Evolutionary conservation across 2,113 vertebrate genomes (phyloP).

Genomic region (Urocynchramus pylzowi): DNA sequence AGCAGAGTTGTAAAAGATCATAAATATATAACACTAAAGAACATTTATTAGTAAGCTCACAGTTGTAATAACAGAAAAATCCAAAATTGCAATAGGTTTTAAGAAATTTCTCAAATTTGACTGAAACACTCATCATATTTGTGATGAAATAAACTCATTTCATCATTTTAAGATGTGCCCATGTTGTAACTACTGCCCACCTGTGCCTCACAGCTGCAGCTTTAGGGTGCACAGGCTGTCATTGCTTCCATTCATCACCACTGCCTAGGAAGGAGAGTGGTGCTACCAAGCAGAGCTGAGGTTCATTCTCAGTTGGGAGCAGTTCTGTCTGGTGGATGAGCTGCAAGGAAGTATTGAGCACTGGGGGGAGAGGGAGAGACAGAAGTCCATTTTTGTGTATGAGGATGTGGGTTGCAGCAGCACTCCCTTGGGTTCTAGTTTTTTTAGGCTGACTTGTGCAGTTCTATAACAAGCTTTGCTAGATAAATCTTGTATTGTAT

Average conservation of each 20-base stretch:
- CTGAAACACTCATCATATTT: background rate
- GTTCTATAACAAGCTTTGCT: background rate
- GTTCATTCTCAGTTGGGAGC: background rate
- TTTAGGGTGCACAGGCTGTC: background rate
- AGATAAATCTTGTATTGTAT: background rate
- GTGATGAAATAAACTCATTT: background rate
- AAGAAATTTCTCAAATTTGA: background rate
- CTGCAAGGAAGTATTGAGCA: background rate
- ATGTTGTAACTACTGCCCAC: background rate
- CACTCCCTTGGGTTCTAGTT: background rate
- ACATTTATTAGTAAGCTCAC: background rate
- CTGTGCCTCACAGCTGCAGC: background rate
- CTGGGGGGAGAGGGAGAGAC: fast-evolving
- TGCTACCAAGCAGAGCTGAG: background rate
- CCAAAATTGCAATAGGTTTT: background rate
- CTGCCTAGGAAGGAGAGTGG: background rate
- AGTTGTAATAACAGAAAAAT: background rate
- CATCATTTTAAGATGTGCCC: background rate
- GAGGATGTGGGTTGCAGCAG: background rate
- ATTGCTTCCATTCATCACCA: background rate
- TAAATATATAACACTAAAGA: background rate
- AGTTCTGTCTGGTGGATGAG: background rate
- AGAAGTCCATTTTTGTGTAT: background rate
- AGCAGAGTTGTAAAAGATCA: background rate
- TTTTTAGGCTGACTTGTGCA: background rate